phyloP scores from a whole-genome alignment of 2,113 vertebrate species.

The Stomatorhinus ivindoensis region DNA sequence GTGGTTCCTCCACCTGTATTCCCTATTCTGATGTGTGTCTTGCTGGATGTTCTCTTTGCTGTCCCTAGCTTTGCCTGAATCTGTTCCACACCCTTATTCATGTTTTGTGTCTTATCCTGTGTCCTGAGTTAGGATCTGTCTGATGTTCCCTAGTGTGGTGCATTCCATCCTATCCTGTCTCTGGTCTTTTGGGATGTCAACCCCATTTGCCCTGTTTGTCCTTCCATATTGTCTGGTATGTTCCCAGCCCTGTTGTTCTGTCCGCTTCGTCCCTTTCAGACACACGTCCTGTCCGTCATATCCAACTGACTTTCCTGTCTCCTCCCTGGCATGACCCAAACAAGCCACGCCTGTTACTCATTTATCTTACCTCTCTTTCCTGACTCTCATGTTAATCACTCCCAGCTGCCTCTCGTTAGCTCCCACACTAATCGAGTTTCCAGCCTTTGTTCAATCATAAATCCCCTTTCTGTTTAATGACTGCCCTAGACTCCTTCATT shows the following conservation, averaged over 20 bases:
- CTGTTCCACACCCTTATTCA: too few relatives aligned
- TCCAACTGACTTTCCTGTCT: background rate
- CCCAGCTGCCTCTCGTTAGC: background rate
- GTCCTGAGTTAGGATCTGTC: background rate
- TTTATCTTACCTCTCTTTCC: background rate
- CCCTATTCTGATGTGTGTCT: background rate
- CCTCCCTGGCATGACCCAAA: background rate
- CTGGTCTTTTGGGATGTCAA: too few relatives aligned
- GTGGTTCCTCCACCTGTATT: background rate
- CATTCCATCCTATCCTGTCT: background rate
- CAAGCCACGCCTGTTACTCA: background rate
- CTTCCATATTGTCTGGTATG: too few relatives aligned
- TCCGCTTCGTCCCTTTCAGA: background rate
- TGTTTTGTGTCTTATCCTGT: too few relatives aligned
- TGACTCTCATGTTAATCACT: background rate
- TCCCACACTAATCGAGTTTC: background rate
- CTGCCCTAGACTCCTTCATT: background rate
- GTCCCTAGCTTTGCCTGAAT: background rate
- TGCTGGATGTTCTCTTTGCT: background rate
- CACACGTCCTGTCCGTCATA: background rate
- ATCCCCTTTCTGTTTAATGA: background rate
- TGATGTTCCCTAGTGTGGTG: background rate
- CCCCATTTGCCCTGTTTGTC: too few relatives aligned
- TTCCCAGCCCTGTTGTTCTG: background rate
- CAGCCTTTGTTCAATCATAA: background rate